Evolutionary conservation across 2,888 invertebrate species (phyloP).

Genomic region (Cistogaster globosa): DNA sequence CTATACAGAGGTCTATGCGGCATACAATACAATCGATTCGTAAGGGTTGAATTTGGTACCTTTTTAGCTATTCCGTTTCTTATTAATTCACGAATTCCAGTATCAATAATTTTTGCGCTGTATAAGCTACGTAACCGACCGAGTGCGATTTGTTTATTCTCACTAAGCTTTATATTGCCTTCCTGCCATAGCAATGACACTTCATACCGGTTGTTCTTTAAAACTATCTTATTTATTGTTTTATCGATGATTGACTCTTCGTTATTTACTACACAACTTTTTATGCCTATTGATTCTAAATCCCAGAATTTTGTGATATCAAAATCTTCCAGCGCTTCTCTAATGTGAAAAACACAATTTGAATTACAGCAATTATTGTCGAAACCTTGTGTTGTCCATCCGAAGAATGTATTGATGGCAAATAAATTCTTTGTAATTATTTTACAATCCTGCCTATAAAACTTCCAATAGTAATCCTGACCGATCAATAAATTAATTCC

Average conservation of each 20-base stretch:
- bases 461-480: constrained; percentile 66
- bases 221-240: constrained; percentile 38
- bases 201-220: constrained; percentile 40
- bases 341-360: constrained; percentile 31
- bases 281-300: too few species aligned
- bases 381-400: constrained; percentile 56
- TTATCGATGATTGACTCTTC: constrained; percentile 33
- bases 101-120: constrained; percentile 34
- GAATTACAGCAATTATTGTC: constrained; percentile 21
- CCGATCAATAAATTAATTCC: constrained; percentile 65
- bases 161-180: constrained; percentile 23
- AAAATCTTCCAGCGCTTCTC: constrained; percentile 44
- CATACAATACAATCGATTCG: constrained; percentile 52
- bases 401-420: constrained; percentile 67
- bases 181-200: constrained; percentile 56
- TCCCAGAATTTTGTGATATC: constrained; percentile 50
- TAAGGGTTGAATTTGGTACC: constrained; percentile 31
- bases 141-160: constrained; percentile 36
- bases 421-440: constrained; percentile 46
- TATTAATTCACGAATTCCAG: constrained; percentile 36
- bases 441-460: constrained; percentile 42
- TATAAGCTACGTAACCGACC: constrained; percentile 40
- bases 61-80: constrained; percentile 16
- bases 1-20: constrained; percentile 53
- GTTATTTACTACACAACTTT: constrained; percentile 15